Conservation (phyloP, 2,113 vertebrate genomes). For the Ia io region DNA sequence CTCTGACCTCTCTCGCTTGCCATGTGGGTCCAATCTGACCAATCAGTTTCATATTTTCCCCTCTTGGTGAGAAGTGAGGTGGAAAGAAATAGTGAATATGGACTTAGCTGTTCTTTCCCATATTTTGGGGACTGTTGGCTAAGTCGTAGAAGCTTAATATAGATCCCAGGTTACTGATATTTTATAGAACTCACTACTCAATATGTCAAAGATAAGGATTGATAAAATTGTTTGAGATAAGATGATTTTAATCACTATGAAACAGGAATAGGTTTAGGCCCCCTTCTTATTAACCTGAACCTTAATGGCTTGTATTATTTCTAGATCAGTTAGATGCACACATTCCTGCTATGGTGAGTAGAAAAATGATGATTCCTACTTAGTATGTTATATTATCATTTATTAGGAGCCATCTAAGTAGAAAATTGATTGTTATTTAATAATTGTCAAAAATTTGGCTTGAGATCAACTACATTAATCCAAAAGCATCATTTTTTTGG, state of each 20-base stretch:
- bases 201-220: neutral
- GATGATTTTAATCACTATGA: neutral
- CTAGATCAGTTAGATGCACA: neutral
- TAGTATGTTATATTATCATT: neutral
- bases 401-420: neutral
- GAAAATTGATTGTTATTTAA: conserved; percentile 33
- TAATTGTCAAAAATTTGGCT: conserved; percentile 2
- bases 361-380: neutral
- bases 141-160: neutral
- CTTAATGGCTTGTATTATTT: neutral
- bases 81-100: neutral
- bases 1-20: neutral
- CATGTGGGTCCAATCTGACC: neutral
- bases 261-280: neutral
- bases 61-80: neutral
- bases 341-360: neutral
- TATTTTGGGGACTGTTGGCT: neutral
- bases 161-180: neutral
- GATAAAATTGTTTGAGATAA: neutral
- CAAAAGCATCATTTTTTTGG: neutral
- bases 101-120: neutral
- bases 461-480: neutral
- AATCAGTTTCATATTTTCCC: neutral
- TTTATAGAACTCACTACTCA: neutral
- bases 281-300: neutral